Base-by-base conservation (phyloP, 2,797 vertebrate species). In the Limosa lapponica region DNA sequence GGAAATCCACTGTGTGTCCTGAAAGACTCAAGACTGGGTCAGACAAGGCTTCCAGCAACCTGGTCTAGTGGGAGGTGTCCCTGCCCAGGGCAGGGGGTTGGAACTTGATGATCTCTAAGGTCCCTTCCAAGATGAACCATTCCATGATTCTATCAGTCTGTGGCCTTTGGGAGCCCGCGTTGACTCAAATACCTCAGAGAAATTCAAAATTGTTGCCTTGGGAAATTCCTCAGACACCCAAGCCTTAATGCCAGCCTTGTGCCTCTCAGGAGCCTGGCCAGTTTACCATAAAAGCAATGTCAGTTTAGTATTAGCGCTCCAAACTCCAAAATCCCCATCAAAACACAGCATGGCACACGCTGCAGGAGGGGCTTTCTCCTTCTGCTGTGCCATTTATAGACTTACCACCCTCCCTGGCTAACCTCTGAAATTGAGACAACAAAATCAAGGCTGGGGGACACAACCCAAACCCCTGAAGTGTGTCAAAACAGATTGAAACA, bases 191-290 rank as follows among this genome's bases (percentile, higher is more conserved):
- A 20, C 34, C 11, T 16, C 0, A 11, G 64, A 48, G 39, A 54
- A 41, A 17, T 12, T 25, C 10, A 3, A 52, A 52, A n/a, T 36
- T 22, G 9, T 19, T 64, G 37, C n/a, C 32, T 57, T 25, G 39
- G 48, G 62, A 57, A 58, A 46, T 24, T 22, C 57, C 36, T 37
- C 30, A 1, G 0, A 8, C 28, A 20, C 6, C 9, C 2, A 43
- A 61, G 9, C 25, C 55, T 22, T 6, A 30, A 3, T 4, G 5
- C 6, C 41, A 30, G 55, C 14, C 69, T 39, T 0, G 1, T 36
- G 37, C 65, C 22, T 48, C 20, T 36, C 15, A 25, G 24, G 44
- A 54, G 41, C 8, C 27, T 36, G 37, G 16, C 10, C 54, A 13
- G 34, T 20, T 34, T 20, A n/a, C 34, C 58, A 55, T 27, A 52